Percentiles rank a stretch among this genome's conserved stretches.
Evolutionary conservation across 2,113 vertebrate genomes (phyloP).

Genomic region (Coptodon bakossiorum): DNA sequence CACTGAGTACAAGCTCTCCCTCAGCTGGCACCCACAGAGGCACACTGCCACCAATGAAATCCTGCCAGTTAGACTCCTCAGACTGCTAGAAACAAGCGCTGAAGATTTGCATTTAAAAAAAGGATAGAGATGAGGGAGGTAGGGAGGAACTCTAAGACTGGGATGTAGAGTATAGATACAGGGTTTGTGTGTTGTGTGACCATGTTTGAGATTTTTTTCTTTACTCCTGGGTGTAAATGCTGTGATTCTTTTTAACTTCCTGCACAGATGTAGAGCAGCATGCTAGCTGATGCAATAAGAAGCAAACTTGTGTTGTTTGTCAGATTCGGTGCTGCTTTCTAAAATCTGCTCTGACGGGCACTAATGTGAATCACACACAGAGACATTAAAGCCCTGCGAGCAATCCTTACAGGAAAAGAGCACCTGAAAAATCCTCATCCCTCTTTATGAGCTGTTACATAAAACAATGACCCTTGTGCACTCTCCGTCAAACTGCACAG

Average conservation of each 20-base stretch:
- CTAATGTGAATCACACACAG: neutral
- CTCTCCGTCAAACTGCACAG: neutral
- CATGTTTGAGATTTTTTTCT: neutral
- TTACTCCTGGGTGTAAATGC: neutral
- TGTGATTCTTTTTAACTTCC: neutral
- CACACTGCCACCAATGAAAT: constrained; percentile 13
- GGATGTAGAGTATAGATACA: constrained; percentile 4
- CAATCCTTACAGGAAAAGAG: neutral
- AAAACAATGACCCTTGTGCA: neutral
- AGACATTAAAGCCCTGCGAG: neutral
- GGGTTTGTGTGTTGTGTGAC: neutral
- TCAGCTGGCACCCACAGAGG: constrained; percentile 22
- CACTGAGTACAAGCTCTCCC: constrained; percentile 19
- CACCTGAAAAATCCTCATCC: constrained; percentile 29
- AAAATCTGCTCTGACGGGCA: constrained; percentile 14
- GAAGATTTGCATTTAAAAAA: neutral
- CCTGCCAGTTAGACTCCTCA: constrained; percentile 27
- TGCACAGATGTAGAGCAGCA: neutral
- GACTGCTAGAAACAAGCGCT: constrained; percentile 4
- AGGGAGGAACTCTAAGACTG: neutral
- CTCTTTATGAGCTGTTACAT: constrained; percentile 12
- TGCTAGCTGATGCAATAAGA: constrained; percentile 51
- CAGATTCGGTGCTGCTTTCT: constrained; percentile 4
- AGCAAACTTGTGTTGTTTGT: constrained; percentile 25
- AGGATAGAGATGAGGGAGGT: neutral